These are phyloP conservation scores for Craterocephalus amniculus DNA, from an alignment of 2,797 vertebrate genomes.

Conservation along the genomic window DNA sequence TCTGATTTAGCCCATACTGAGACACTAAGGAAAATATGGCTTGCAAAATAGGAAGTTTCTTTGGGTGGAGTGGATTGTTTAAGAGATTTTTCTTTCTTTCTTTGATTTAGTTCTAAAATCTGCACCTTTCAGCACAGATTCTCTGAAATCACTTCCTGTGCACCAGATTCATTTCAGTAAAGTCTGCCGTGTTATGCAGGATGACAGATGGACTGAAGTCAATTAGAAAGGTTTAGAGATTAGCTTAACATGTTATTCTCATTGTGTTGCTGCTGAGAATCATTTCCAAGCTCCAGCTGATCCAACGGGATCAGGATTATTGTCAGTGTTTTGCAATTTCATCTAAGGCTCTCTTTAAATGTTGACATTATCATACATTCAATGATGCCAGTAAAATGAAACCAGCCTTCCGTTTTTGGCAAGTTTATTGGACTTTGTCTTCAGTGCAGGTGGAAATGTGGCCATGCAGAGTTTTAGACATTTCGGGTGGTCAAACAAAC, in stretches of 20 bases:
- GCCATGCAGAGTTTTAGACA: not conserved
- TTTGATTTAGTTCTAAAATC: not conserved
- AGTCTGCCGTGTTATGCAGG: not conserved
- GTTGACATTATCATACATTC: not conserved
- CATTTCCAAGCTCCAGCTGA: not conserved
- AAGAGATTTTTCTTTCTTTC: not conserved
- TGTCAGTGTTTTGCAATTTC: too few relatives aligned
- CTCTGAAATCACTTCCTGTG: not conserved
- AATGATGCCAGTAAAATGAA: not conserved
- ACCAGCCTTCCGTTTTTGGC: not conserved
- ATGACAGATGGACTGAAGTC: not conserved
- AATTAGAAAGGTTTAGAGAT: not conserved
- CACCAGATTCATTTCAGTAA: not conserved
- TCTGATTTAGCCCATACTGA: not conserved
- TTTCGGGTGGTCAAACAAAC: not conserved
- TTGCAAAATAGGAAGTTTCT: not conserved
- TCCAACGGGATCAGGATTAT: too few relatives aligned
- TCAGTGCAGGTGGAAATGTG: not conserved
- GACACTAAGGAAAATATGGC: not conserved
- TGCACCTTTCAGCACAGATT: not conserved
- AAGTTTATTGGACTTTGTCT: not conserved
- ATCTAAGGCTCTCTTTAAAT: not conserved
- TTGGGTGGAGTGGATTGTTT: not conserved
- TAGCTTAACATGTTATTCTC: not conserved
- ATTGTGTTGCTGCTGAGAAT: not conserved